Evolutionary conservation across 2,113 vertebrate genomes (phyloP).

Genomic region (Centropus bengalensis): DNA sequence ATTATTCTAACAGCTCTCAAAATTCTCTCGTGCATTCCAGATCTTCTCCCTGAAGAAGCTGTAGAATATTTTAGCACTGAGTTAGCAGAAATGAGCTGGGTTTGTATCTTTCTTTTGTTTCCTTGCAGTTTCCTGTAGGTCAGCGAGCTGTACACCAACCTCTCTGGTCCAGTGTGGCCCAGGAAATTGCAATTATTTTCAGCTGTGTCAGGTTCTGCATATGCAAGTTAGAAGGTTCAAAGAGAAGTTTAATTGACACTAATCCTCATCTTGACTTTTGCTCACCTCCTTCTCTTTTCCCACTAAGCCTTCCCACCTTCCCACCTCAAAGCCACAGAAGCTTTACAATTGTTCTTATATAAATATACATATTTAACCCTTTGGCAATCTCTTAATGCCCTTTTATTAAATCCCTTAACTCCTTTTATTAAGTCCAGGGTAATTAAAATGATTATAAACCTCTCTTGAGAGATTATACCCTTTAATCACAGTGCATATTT

Average conservation of each 20-base stretch:
- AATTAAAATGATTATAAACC: constrained; percentile 69
- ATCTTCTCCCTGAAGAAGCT: not conserved
- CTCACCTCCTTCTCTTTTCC: constrained; percentile 68
- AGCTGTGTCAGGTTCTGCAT: constrained; percentile 64
- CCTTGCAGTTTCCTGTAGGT: not conserved
- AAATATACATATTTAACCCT: constrained; percentile 68
- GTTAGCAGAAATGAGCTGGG: not conserved
- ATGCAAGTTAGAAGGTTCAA: constrained; percentile 63
- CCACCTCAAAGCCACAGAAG: constrained; percentile 61
- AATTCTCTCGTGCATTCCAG: not conserved
- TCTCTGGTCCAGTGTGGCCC: not conserved
- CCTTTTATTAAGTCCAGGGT: constrained; percentile 61
- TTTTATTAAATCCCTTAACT: constrained; percentile 68
- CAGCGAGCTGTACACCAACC: not conserved
- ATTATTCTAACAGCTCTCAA: not conserved
- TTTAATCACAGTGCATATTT: constrained; percentile 65
- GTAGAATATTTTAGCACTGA: not conserved
- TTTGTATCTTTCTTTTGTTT: not conserved
- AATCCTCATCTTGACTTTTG: constrained; percentile 71
- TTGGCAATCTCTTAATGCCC: constrained; percentile 70
- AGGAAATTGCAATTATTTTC: constrained; percentile 62
- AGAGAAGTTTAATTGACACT: constrained; percentile 67
- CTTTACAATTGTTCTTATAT: constrained; percentile 62
- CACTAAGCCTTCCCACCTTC: constrained; percentile 65
- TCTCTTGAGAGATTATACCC: constrained; percentile 50